Evolutionary conservation across 2,113 vertebrate species (phyloP), one percentile per base, ranked within the genome.

Genomic region (Clarias macrocephalus): DNA sequence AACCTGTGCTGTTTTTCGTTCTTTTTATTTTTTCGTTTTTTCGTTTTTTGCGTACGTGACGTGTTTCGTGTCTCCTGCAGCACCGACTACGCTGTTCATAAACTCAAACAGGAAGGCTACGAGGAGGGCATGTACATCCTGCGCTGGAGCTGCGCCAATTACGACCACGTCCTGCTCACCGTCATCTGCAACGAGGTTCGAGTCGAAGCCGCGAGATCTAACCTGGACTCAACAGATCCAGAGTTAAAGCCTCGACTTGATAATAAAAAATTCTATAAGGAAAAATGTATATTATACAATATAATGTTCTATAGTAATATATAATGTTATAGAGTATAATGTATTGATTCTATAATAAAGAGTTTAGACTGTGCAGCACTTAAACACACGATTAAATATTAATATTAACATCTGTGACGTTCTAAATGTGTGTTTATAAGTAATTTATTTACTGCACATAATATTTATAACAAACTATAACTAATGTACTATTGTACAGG

Each of bases 131-230:
- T 94, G 93, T 97, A 96, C 0, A 94, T 97, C 63, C 87, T 97
- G 88, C 93, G 96, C 9, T 97, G 96, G 96, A 97, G 96, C 94
- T 96, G 96, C 86, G 95, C 95, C 0, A 95, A 97, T 91, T 96
- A 96, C 2, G 95, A 96, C 93, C 94, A 96, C 91, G 96, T 97
- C 88, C 96, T 97, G n/a, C 94, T 97, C 95, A 97, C 96, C 0
- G 96, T 97, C 87, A 95, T 95, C 2, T 97, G 96, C 87, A 92
- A 91, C 13, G 96, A 96, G 79, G 90, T 91, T 7, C 48, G 48
- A 9, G 48, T 48, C 48, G 7, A 48, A 48, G 96, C 87, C 92
- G 91, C 12, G 96, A 96, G 79, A 89, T 91, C 1, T 70, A 70
- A 5, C 33, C 37, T 19, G 19, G 18, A 21, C 23, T 63, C 25